phyloP scores from a whole-genome alignment of 2,113 vertebrate genomes.

The Pica pica region DNA sequence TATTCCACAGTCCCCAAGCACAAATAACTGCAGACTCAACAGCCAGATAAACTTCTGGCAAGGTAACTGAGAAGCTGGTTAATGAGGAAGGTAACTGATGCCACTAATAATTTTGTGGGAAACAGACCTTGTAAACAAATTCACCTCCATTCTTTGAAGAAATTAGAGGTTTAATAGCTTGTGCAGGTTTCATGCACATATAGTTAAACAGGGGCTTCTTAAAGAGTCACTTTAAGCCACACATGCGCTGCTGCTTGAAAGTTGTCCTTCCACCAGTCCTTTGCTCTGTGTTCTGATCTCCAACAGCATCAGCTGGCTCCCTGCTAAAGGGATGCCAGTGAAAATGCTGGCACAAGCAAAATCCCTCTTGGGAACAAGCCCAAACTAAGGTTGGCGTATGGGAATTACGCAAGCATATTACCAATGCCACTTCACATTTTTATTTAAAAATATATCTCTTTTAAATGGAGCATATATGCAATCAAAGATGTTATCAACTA shows the following conservation, averaged over 20 bases:
- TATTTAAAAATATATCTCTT: neutral
- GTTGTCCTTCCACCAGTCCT: neutral
- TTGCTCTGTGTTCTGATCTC: neutral
- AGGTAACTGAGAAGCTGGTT: neutral
- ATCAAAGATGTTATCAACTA: neutral
- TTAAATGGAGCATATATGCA: neutral
- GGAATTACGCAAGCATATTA: neutral
- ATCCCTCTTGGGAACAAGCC: neutral
- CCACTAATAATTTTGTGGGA: neutral
- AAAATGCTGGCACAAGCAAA: neutral
- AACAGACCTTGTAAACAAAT: neutral
- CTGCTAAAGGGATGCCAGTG: neutral
- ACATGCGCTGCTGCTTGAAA: neutral
- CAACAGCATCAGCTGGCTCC: neutral
- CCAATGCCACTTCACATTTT: neutral
- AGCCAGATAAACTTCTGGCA: neutral
- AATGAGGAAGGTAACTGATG: neutral
- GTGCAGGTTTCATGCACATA: neutral
- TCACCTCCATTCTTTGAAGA: neutral
- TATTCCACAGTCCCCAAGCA: neutral
- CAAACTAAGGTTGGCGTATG: accelerated
- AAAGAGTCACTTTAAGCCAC: neutral
- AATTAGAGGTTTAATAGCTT: neutral
- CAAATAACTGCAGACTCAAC: neutral
- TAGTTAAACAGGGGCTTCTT: neutral